Evolutionary conservation across 2,888 invertebrate genomes (phyloP), one percentile per base, ranked within the genome.

Genomic region (Eulithis prunata): DNA sequence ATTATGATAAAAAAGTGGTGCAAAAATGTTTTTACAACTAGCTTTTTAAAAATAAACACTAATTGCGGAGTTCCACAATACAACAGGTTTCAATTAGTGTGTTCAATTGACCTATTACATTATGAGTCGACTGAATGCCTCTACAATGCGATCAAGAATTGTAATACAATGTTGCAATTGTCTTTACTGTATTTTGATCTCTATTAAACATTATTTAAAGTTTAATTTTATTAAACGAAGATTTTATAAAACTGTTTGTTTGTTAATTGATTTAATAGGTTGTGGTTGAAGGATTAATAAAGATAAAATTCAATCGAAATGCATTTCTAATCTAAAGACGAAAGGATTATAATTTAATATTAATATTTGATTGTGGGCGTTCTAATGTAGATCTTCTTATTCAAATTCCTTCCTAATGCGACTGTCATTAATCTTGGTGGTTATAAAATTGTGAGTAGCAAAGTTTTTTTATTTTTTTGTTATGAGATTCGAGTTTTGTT

Each of bases 281-380:
- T 57, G 38, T 54, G 52, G 67, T 58, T 55, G 57, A 68, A 57
- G 64, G 55, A 61, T 57, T 58, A 64, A 54, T 57, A 57, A 41
- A 57, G 68, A 66, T 70, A 68, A 64, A 69, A 60, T 62, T 60
- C 47, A 71, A 71, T 66, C 46, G 63, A 66, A 70, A 67, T 57
- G 59, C 60, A 63, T 68, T 71, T 69, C 71, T 80, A 82, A 86
- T 87, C 82, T 81, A 82, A 82, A 84, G 79, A 72, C 79, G 74
- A 76, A 74, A 81, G 83, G 82, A 82, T 79, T 84, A 83, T 79
- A 66, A 71, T 70, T 63, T 76, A 71, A 68, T 69, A 73, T 72
- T 55, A 71, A 72, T 70, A 21, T 21, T 66, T 66, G 75, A 77
- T 77, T 59, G 72, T 71, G 71, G 73, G 73, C 70, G 71, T 66